phyloP scores from a whole-genome alignment of 2,888 invertebrate genomes.

The Xiphydria camelus region DNA sequence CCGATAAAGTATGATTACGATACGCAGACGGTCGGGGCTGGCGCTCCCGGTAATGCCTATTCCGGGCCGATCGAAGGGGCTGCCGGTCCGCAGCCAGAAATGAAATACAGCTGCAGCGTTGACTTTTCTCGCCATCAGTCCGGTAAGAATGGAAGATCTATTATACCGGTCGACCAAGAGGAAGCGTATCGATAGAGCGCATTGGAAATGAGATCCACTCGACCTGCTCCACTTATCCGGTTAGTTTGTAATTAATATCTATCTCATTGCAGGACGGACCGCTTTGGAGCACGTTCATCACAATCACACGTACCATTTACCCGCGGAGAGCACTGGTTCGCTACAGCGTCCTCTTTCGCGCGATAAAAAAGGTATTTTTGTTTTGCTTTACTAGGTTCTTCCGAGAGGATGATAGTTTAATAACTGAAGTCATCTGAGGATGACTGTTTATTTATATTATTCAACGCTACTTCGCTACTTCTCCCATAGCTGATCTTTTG shows the following conservation, averaged over 20 bases:
- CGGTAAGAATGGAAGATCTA: slow-evolving; percentile 29
- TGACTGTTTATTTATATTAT: too few species aligned
- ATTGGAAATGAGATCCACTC: slow-evolving; percentile 4
- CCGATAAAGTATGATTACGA: slow-evolving; percentile 64
- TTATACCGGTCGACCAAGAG: too few species aligned
- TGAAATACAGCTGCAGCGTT: slow-evolving; percentile 71
- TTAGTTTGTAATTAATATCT: slow-evolving; percentile 1
- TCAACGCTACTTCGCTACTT: too few species aligned
- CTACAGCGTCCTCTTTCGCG: slow-evolving; percentile 67
- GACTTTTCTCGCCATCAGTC: slow-evolving; percentile 65
- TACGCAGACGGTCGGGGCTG: slow-evolving; percentile 45
- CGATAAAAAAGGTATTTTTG: slow-evolving; percentile 76
- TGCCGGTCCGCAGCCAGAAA: slow-evolving; percentile 63
- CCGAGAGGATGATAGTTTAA: too few species aligned
- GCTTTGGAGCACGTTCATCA: slow-evolving; percentile 73
- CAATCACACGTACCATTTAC: slow-evolving; percentile 87
- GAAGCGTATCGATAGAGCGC: too few species aligned
- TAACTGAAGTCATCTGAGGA: too few species aligned
- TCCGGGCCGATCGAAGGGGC: slow-evolving; percentile 59
- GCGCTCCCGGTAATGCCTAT: slow-evolving; percentile 55
- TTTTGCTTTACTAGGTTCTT: too few species aligned
- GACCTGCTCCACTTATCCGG: not conserved
- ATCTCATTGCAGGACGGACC: slow-evolving; percentile 49
- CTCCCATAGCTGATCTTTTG: too few species aligned
- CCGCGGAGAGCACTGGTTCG: slow-evolving; percentile 68